Conservation (phyloP, 2,888 invertebrate species). For the Apodemia mormo region DNA sequence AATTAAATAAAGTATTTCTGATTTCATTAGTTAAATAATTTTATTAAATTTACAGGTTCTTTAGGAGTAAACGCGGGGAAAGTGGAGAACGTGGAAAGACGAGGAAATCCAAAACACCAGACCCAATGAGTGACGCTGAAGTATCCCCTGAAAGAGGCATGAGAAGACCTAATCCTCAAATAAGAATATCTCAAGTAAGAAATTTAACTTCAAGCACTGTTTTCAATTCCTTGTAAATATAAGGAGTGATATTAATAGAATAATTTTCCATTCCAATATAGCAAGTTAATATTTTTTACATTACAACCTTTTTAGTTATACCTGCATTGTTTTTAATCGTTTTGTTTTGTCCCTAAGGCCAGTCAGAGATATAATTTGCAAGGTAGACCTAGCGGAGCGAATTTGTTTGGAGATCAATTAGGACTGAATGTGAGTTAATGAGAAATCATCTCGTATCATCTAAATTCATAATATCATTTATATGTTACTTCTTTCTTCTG, state of each 20-base stretch:
- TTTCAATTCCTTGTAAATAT: slow-evolving; percentile 12
- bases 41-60: slow-evolving; percentile 82
- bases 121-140: slow-evolving; percentile 79
- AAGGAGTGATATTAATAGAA: background rate
- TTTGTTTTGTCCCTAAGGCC: slow-evolving; percentile 56
- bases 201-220: background rate
- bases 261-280: background rate
- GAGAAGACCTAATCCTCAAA: slow-evolving; percentile 70
- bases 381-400: slow-evolving; percentile 58
- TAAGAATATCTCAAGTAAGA: slow-evolving; percentile 77
- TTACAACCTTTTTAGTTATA: slow-evolving; percentile 5
- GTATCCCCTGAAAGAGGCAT: slow-evolving; percentile 65
- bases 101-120: slow-evolving; percentile 87
- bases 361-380: slow-evolving; percentile 71
- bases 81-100: slow-evolving; percentile 85
- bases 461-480: slow-evolving; percentile 2
- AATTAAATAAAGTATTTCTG: too few species aligned
- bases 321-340: slow-evolving; percentile 36
- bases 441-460: slow-evolving; percentile 1
- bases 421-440: slow-evolving; percentile 67
- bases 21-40: background rate
- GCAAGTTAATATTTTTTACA: slow-evolving; percentile 12
- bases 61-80: slow-evolving; percentile 89
- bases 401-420: slow-evolving; percentile 66
- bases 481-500: slow-evolving; percentile 11